These are phyloP conservation scores for Brevimyrus niger DNA, from an alignment of 2,113 vertebrate species.

Conservation along the genomic window DNA sequence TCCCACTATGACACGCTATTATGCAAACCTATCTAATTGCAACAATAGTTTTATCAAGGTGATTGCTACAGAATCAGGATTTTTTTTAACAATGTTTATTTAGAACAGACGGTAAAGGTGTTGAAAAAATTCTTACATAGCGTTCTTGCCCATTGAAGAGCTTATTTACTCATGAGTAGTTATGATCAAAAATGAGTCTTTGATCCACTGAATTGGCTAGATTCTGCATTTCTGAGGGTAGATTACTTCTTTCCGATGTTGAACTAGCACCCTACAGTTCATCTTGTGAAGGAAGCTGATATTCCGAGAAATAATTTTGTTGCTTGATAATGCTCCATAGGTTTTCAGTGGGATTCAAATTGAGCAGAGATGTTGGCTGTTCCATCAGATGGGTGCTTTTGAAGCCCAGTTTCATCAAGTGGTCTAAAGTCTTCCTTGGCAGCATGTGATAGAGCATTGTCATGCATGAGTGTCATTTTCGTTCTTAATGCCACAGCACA, in stretches of 20 bases:
- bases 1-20: not conserved
- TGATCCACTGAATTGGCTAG: not conserved
- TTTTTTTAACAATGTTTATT: not conserved
- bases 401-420: not conserved
- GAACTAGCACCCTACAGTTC: not conserved
- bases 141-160: not conserved
- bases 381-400: not conserved
- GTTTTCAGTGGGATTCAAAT: not conserved
- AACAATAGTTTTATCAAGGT: not conserved
- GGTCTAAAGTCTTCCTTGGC: not conserved
- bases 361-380: not conserved
- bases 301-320: not conserved
- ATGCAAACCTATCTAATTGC: not conserved
- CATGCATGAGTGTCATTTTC: not conserved
- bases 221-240: not conserved
- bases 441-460: not conserved
- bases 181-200: not conserved
- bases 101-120: not conserved
- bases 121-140: not conserved
- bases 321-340: not conserved
- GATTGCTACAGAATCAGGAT: not conserved
- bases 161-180: not conserved
- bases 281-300: not conserved
- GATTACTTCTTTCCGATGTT: not conserved
- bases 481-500: not conserved